Conservation (phyloP, 2,888 invertebrate species). For the Onchidella celtica region DNA sequence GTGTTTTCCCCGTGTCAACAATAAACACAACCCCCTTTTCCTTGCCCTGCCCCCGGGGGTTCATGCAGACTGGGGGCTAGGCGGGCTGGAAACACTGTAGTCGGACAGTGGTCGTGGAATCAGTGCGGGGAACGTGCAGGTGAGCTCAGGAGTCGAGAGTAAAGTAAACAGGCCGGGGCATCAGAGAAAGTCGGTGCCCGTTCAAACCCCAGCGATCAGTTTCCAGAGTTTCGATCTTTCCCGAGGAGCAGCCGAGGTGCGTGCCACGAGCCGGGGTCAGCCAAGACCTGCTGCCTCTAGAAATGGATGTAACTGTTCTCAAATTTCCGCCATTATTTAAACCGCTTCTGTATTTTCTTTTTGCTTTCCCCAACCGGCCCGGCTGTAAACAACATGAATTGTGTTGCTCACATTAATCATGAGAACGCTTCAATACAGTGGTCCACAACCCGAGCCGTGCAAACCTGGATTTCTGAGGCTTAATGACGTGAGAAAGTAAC, state of each 20-base stretch:
- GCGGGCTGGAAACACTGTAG: background rate
- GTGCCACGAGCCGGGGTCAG: conserved; percentile 6
- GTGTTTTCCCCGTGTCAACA: conserved; percentile 15
- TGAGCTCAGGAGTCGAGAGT: conserved; percentile 8
- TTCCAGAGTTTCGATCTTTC: conserved; percentile 24
- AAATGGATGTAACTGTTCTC: conserved; percentile 3
- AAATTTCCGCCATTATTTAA: background rate
- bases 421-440: background rate
- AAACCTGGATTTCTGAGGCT: background rate
- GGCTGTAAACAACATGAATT: background rate
- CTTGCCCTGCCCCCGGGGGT: background rate
- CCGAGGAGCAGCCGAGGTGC: background rate
- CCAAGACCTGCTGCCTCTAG: background rate
- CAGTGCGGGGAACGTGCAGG: conserved; percentile 10
- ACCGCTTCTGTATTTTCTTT: background rate
- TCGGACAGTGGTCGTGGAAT: conserved; percentile 1
- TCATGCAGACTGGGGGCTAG: background rate
- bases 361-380: background rate
- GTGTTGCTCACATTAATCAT: background rate
- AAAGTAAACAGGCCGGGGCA: conserved; percentile 11
- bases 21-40: background rate
- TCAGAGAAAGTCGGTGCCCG: conserved; percentile 18
- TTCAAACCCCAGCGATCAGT: conserved; percentile 11
- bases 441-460: background rate
- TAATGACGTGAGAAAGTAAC: conserved; percentile 36